These are phyloP conservation scores for Calcarius lapponicus DNA, from an alignment of 2,797 vertebrate genomes.

Conservation along the genomic window DNA sequence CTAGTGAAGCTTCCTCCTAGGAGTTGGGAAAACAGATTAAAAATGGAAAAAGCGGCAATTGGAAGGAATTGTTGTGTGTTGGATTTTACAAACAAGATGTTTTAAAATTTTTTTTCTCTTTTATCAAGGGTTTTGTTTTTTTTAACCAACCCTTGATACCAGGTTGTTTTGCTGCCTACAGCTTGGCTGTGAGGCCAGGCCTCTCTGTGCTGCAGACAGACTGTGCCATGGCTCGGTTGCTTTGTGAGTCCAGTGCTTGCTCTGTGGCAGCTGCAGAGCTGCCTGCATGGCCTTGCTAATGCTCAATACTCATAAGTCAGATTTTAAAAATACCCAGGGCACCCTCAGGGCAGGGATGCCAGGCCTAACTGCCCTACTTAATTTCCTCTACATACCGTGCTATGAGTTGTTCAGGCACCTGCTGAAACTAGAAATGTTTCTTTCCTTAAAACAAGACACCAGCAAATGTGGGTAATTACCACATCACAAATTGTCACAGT, in stretches of 20 bases:
- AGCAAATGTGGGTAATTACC: not conserved
- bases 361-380: not conserved
- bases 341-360: not conserved
- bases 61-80: not conserved
- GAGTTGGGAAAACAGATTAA: not conserved
- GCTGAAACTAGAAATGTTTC: not conserved
- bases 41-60: not conserved
- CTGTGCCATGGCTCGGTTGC: not conserved
- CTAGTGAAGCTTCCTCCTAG: not conserved
- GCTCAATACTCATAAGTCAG: not conserved
- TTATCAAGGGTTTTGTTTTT: too few species aligned
- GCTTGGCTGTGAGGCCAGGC: not conserved
- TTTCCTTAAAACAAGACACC: not conserved
- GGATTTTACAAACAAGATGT: not conserved
- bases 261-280: not conserved
- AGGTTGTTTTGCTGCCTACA: not conserved
- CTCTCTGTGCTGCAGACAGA: not conserved
- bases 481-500: not conserved
- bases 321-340: not conserved
- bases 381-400: not conserved
- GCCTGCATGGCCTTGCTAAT: not conserved
- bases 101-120: not conserved
- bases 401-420: not conserved
- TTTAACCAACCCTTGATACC: not conserved
- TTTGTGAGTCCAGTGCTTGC: not conserved